Base-by-base conservation (phyloP, 2,113 vertebrate species). In the Muntiacus reevesi region DNA sequence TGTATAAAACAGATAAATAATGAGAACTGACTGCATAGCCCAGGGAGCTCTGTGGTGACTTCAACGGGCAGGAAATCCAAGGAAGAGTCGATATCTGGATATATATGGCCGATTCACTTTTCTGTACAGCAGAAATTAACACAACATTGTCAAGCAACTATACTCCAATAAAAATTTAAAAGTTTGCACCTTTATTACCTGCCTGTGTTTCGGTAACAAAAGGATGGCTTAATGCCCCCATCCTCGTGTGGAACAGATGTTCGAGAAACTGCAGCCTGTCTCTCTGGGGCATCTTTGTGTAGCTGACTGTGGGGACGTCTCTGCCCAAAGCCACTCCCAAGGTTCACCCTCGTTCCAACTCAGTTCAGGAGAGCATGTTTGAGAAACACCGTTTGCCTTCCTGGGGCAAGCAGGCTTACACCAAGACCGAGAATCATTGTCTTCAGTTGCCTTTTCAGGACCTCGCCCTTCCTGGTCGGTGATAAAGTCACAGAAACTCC, bases 291-390 rank as follows among this genome's bases (percentile, higher is more conserved):
- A 1, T 50, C n/a, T 40, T 21, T 54, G n/a, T 79, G 1, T 50
- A 23, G 4, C 55, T 43, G 10, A 43, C 50, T 84, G 3, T 19
- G 64, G 60, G 40, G 16, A 43, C 4, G 54, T 4, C 50, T 43
- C 10, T 0, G 1, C 33, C 5, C 2, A 9, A 7, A 6, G 7
- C 21, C 15, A 1, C 21, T 23, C 47, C 47, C 15, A 16, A 4
- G 4, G 0, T 36, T 7, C 17, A 12, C 27, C 3, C 2, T 3
- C 27, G 0, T 16, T 23, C 36, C 33, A 62, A n/a, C 25, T 45
- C 10, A 3, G 71, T 25, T 8, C 6, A 33, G 45, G 33, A 86
- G 19, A 57, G 27, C 15, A 47, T 57, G 5, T 6, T 52, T 50
- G n/a, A 78, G 78, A 71, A 67, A 14, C 1, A 0, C 10, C 10